Evolutionary conservation across 2,113 vertebrate species (phyloP), one percentile per base, ranked within the genome.

Genomic region (Synodontis membranacea): DNA sequence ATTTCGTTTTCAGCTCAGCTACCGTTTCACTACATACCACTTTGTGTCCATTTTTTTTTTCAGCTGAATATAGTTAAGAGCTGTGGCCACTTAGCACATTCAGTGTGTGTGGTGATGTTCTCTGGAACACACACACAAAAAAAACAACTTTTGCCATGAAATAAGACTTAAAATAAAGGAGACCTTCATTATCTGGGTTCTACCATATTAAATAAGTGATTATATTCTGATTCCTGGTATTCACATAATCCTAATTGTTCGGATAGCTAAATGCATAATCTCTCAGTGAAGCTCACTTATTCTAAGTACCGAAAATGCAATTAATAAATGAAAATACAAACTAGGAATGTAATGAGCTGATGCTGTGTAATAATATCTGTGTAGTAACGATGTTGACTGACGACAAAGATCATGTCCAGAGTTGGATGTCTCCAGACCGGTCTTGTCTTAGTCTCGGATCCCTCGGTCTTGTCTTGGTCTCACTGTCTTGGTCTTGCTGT

Each of bases 41-140:
- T 76, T 85, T 79, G 80, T 80, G 87, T 48, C 84, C 80, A 48
- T 42, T 56, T 82, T 46, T 42, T 56, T 82, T 46, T 86, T 72
- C 58, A 85, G 85, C 46, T 85, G 62, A 88, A 88, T 64, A 80
- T 54, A 79, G 76, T 86, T 74, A 72, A 58, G 58, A 90, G 78
- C 83, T 85, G 82, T 86, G 79, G 68, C 82, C 60, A 78, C 86
- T 88, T 88, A 83, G 66, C 85, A 90, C 89, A 74, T 80, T 42
- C 70, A 86, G 58, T n/a, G 86, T n/a, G 81, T 79, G 39, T 5
- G 44, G 19, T 56, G 21, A 37, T 56, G 75, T 79, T 79, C 48
- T 79, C 50, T 79, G 8, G n/a, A 79, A 76, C 74, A 76, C 14
- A 4, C 48, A 44, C 8, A 62, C 11, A 64, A 58, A 86, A 21